Conservation (phyloP, 2,113 vertebrate species). For the Plecotus auritus region DNA sequence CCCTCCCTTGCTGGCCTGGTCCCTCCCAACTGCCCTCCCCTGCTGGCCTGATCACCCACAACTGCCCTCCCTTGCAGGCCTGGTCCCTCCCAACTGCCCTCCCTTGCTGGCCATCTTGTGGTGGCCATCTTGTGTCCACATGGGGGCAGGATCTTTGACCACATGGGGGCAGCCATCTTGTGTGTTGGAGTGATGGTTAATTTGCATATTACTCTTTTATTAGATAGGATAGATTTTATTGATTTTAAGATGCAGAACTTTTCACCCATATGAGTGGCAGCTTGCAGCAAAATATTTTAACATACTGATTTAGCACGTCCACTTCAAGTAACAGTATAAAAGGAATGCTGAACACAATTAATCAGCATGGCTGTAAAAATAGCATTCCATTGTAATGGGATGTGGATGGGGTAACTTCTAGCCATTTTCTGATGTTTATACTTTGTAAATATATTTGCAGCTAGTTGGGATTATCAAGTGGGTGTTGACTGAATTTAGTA, state of each 20-base stretch:
- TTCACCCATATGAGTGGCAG: background rate
- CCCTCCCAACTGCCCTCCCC: too few relatives aligned
- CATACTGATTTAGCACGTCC: background rate
- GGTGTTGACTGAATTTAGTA: background rate
- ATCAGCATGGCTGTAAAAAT: background rate
- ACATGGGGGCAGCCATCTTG: too few relatives aligned
- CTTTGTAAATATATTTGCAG: background rate
- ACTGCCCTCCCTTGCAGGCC: too few relatives aligned
- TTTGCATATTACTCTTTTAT: too few relatives aligned
- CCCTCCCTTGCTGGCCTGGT: too few relatives aligned
- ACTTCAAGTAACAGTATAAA: background rate
- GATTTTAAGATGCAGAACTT: background rate
- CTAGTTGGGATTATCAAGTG: background rate
- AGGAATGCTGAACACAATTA: background rate
- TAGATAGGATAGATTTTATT: background rate
- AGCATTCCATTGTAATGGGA: background rate
- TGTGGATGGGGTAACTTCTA: background rate
- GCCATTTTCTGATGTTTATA: background rate
- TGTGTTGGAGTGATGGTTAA: too few relatives aligned
- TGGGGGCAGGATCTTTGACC: too few relatives aligned
- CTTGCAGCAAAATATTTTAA: background rate
- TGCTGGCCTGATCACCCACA: too few relatives aligned
- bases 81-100: too few relatives aligned
- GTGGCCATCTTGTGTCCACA: too few relatives aligned
- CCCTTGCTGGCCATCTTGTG: too few relatives aligned